These are phyloP conservation scores for Meandrina meandrites DNA, from an alignment of 92 coral and sea anemone species.

Conservation along the genomic window DNA sequence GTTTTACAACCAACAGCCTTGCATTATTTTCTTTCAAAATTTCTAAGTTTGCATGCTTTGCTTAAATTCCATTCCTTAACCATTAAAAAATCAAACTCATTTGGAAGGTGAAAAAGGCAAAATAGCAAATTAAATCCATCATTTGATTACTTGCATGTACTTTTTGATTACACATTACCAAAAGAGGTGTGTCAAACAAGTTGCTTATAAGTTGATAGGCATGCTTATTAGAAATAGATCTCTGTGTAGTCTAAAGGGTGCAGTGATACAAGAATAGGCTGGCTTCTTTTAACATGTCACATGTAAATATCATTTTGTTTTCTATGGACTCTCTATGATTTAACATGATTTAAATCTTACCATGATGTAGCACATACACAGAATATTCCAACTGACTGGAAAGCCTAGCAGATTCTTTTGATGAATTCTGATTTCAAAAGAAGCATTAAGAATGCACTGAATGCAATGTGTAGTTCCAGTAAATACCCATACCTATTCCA, in stretches of 20 bases:
- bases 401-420: conserved; percentile 34
- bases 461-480: not conserved
- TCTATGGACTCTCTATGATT: no score
- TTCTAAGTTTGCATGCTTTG: not conserved
- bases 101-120: not conserved
- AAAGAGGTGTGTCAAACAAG: not conserved
- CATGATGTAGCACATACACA: conserved; percentile 87
- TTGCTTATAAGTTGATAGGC: not conserved
- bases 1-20: not conserved
- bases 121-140: not conserved
- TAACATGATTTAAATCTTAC: conserved; percentile 46
- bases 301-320: not conserved
- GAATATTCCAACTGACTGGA: conserved; percentile 78
- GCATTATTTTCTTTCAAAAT: not conserved
- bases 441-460: not conserved
- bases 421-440: conserved; percentile 32
- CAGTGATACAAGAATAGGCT: no score
- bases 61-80: not conserved
- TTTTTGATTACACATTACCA: not conserved
- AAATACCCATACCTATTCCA: no score
- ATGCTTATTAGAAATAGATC: no score
- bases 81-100: no score
- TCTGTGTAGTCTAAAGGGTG: no score
- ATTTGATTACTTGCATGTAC: not conserved
- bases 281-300: no score